Percentiles rank a stretch among this genome's conserved stretches.
Evolutionary conservation across 2,888 invertebrate species (phyloP).

Genomic region (Rhagium mordax): DNA sequence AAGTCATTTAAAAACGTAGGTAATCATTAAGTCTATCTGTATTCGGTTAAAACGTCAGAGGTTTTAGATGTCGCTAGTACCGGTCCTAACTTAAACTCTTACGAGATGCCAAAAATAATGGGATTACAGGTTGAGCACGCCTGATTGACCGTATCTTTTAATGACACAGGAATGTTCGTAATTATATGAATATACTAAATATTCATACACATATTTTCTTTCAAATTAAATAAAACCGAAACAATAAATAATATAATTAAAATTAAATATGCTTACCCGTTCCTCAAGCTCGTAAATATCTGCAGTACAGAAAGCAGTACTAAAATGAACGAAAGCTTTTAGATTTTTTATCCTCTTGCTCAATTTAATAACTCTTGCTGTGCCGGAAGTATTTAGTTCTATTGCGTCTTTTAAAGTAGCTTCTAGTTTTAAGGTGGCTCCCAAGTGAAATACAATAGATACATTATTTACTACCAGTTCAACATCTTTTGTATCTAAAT

Average conservation of each 20-base stretch:
- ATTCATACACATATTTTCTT: no score
- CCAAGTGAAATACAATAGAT: conserved; percentile 91
- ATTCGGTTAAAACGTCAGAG: no score
- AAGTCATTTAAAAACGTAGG: no score
- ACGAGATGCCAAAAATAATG: no score
- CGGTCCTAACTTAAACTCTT: no score
- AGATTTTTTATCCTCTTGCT: conserved; percentile 85
- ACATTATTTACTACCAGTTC: conserved; percentile 79
- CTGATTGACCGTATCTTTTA: no score
- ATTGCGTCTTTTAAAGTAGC: conserved; percentile 91
- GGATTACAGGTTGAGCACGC: no score
- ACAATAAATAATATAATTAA: neutral
- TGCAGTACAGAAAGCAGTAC: conserved; percentile 97
- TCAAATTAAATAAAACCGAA: neutral
- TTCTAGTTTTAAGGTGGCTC: conserved; percentile 92
- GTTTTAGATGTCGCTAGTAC: no score
- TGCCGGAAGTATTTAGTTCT: conserved; percentile 92
- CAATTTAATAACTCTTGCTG: conserved; percentile 83
- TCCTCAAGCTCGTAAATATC: conserved; percentile 90
- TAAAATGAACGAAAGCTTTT: conserved; percentile 88
- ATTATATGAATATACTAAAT: no score
- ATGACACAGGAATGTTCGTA: no score
- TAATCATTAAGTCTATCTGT: no score
- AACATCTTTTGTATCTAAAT: conserved; percentile 76
- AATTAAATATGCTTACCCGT: conserved; percentile 75